Percentiles rank a stretch among this genome's conserved stretches.
These are phyloP conservation scores for Melanargia galathea DNA, from an alignment of 2,888 invertebrate species.

Conservation along the genomic window DNA sequence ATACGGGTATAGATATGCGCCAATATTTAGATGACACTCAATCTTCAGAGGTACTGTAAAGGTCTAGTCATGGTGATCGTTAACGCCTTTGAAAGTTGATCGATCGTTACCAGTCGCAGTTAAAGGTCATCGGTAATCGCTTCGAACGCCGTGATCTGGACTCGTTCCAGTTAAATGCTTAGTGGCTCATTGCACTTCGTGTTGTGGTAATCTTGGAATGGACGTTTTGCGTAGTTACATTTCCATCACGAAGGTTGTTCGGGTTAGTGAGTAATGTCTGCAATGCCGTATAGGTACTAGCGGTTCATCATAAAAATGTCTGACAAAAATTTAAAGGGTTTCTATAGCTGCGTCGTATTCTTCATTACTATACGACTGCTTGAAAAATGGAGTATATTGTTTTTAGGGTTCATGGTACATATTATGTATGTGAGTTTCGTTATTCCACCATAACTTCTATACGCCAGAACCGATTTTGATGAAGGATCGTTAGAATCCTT, in stretches of 20 bases:
- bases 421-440: too few species aligned
- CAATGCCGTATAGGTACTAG: neutral
- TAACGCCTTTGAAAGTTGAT: constrained; percentile 27
- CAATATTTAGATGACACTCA: constrained; percentile 8
- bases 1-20: too few species aligned
- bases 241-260: constrained; percentile 5
- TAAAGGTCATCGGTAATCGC: constrained; percentile 21
- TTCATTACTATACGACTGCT: too few species aligned
- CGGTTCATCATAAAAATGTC: neutral
- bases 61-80: constrained; percentile 16
- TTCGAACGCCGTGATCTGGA: constrained; percentile 14
- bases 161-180: constrained; percentile 16
- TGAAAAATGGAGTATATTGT: too few species aligned
- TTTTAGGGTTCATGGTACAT: too few species aligned
- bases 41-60: neutral
- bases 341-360: too few species aligned
- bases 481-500: too few species aligned
- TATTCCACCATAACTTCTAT: too few species aligned
- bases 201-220: constrained; percentile 4
- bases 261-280: neutral
- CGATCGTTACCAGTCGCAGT: constrained; percentile 8
- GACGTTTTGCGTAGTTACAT: constrained; percentile 4
- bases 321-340: neutral
- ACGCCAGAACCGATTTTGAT: too few species aligned
- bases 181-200: constrained; percentile 9